Evolutionary conservation across 2,797 vertebrate genomes (phyloP).

Genomic region (Peromyscus eremicus): DNA sequence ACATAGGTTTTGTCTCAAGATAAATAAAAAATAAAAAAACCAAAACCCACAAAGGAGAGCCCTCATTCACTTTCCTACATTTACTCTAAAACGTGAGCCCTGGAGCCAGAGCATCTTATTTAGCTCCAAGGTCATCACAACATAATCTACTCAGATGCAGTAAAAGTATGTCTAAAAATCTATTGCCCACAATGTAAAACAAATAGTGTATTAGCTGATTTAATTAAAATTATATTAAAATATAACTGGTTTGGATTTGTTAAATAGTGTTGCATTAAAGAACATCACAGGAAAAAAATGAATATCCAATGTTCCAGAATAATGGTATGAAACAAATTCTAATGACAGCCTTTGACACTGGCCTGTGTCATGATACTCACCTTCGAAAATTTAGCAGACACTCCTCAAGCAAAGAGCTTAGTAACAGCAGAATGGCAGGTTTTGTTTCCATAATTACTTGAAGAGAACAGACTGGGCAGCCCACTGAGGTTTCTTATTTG

Average conservation of each 20-base stretch:
- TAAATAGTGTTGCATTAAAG: not conserved
- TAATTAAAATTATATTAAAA: conserved; percentile 37
- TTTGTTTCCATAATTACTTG: not conserved
- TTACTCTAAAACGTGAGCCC: not conserved
- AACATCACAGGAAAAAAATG: not conserved
- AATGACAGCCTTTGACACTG: not conserved
- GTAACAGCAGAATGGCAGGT: not conserved
- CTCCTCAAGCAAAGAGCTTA: not conserved
- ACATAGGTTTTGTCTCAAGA: not conserved
- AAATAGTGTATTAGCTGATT: not conserved
- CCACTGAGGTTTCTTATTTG: not conserved
- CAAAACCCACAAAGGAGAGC: not conserved
- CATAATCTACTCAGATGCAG: not conserved
- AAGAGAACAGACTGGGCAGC: not conserved
- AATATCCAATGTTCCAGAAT: not conserved
- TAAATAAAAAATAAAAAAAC: not conserved
- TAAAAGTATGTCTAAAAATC: not conserved
- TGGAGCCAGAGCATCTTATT: not conserved
- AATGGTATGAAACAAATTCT: not conserved
- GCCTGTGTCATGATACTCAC: not conserved
- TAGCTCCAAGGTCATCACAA: not conserved
- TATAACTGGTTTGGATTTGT: not conserved
- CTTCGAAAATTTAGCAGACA: not conserved
- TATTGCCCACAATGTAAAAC: not conserved
- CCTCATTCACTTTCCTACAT: not conserved